Base-by-base conservation (phyloP, 2,113 vertebrate species). In the Alces alces region DNA sequence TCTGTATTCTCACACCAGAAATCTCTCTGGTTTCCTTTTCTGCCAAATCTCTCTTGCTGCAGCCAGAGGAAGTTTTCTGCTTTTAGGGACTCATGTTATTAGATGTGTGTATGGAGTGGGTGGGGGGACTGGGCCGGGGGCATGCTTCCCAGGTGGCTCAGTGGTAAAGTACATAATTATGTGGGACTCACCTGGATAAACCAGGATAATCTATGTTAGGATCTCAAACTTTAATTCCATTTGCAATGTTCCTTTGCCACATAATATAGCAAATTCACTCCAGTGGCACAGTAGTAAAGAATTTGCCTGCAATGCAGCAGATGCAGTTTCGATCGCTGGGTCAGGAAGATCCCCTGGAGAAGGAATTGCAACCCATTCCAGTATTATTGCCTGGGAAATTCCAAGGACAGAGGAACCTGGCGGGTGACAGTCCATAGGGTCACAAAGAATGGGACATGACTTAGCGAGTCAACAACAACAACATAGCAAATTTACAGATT, bases 1-100 rank as follows among this genome's bases (percentile, higher is more conserved):
- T 14, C 52, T 45, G 82, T 33, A 55, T 58, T 96, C 52, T 89
- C 58, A 50, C 33, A 91, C 25, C 39, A 84, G n/a, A 5, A 50
- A 86, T 84, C n/a, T 55, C 19, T 94, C 52, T 76, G n/a, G 16
- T 87, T 92, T 92, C 50, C 45, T 36, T 55, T 94, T 92, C 47
- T 76, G 43, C 45, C 61, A 55, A 76, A 43, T 85, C 7, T 73
- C 30, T 94, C 30, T 93, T 93, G 17, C 12, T 76, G 15, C 21
- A 91, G n/a, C 76, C 36, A 47, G 43, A 93, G 54, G 86, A 86
- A 61, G 8, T 58, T 52, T 50, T 92, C 60, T 83, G 54, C 43
- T 47, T 89, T 79, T 58, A 80, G 60, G 58, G 57, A 70, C 7
- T 91, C 54, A 21, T 86, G 14, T 86, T n/a, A 89, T 85, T 92